Base-by-base conservation (phyloP, 2,888 invertebrate species). In the Loripinus fragilis region DNA sequence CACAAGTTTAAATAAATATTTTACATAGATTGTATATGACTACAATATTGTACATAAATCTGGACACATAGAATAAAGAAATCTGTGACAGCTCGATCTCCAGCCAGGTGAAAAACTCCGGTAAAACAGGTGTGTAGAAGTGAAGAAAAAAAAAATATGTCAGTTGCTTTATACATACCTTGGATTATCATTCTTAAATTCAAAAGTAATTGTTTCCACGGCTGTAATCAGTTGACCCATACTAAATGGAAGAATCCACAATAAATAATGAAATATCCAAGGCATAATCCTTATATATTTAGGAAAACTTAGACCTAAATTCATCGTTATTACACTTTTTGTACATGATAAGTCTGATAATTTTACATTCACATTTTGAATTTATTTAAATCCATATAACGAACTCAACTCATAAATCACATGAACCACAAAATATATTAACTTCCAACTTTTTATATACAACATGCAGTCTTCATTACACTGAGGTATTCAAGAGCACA, bases 181-280 rank as follows among this genome's bases (percentile, higher is more conserved):
- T 33, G 60, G 60, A 60, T 60, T 60, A 33, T 30, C 30, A 5
- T 2, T 28, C 30, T 33, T 60, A 30, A 30, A 60, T 20, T 5
- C 60, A 60, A 60, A 60, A 2, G 25, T 25, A 20, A 52, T 52
- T 33, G 60, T 60, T 60, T 33, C 60, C 12, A 60, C 60, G 60
- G 33, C 33, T 17, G 60, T n/a, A 33, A 60, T 60, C 33, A 60
- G 12, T 60, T 33, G 33, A 12, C 60, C 60, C 60, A 60, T 60
- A 33, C 60, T 33, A 12, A 60, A 60, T 30, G 60, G 60, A 1
- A 60, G 60, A 60, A 60, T 60, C 60, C 33, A 60, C 5, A 60
- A 60, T 60, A 60, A 60, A 60, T 60, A 60, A 33, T 60, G 12
- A 60, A 60, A 33, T 60, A 60, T 60, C 60, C 60, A 60, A 30